A percentile compares a stretch with the other conserved stretches of the same genome.
Conservation (phyloP, 2,797 vertebrate species). For the Siniperca undulata region DNA sequence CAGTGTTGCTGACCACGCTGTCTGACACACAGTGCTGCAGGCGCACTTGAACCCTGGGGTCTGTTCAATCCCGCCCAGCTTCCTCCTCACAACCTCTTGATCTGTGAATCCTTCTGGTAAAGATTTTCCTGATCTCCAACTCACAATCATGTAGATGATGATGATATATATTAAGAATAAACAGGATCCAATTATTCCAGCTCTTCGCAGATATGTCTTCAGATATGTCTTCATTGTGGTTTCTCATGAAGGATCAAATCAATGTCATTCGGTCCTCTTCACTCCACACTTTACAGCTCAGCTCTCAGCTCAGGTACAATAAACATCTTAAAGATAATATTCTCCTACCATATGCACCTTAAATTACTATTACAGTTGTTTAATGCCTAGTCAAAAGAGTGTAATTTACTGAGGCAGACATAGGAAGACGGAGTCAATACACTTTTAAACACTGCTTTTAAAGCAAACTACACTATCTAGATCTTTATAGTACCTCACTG, state of each 20-base stretch:
- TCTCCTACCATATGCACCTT: not conserved
- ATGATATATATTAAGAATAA: slow-evolving; percentile 31
- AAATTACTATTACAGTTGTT: not conserved
- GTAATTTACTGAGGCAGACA: not conserved
- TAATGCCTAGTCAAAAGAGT: not conserved
- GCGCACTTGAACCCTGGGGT: too few species aligned
- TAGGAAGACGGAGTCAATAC: not conserved
- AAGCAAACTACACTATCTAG: not conserved
- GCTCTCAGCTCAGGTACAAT: not conserved
- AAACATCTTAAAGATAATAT: slow-evolving; percentile 18
- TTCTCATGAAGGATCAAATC: not conserved
- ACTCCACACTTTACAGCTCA: slow-evolving; percentile 1
- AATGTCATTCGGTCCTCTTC: not conserved
- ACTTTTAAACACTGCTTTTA: not conserved
- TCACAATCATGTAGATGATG: not conserved
- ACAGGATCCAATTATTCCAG: slow-evolving; percentile 16
- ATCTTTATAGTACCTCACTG: too few species aligned
- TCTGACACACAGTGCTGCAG: too few species aligned
- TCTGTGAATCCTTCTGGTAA: not conserved
- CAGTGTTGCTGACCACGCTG: too few species aligned
- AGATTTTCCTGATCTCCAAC: not conserved
- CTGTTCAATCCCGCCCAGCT: slow-evolving; percentile 53
- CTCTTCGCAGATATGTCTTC: not conserved
- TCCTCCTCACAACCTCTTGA: slow-evolving; percentile 1
- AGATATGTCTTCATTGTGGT: slow-evolving; percentile 31